These are phyloP conservation scores for Nomada lathburiana DNA, from an alignment of 2,888 invertebrate species.

Conservation along the genomic window DNA sequence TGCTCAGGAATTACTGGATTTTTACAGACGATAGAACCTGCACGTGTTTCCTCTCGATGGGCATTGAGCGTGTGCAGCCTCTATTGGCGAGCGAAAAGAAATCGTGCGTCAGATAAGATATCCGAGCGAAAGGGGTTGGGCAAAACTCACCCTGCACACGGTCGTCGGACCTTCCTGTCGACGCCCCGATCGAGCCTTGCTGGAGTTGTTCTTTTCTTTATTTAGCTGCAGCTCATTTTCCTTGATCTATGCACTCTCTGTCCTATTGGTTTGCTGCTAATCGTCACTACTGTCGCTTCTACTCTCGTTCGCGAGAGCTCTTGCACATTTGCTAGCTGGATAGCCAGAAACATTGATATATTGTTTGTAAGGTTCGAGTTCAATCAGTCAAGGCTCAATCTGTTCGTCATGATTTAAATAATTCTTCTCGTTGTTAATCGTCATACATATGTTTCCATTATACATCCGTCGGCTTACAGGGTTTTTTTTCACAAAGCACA, in stretches of 20 bases:
- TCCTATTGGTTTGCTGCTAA: too few relatives aligned
- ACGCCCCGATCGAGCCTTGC: slow-evolving; percentile 53
- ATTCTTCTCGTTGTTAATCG: slow-evolving; percentile 29
- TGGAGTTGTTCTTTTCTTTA: not conserved
- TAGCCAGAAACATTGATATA: slow-evolving; percentile 3
- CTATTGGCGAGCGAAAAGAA: slow-evolving; percentile 16
- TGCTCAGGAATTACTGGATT: slow-evolving; percentile 25
- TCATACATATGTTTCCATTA: slow-evolving; percentile 26
- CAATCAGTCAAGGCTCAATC: slow-evolving; percentile 41
- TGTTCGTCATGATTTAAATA: slow-evolving; percentile 31
- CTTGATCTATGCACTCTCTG: not conserved
- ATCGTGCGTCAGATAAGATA: slow-evolving; percentile 28
- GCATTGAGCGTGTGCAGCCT: not conserved
- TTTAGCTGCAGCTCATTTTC: not conserved
- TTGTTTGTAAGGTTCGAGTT: not conserved
- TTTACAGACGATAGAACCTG: slow-evolving; percentile 45
- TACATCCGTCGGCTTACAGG: slow-evolving; percentile 35
- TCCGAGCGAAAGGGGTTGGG: slow-evolving; percentile 38
- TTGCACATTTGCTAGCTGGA: not conserved
- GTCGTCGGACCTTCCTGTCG: slow-evolving; percentile 55
- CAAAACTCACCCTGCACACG: slow-evolving; percentile 49
- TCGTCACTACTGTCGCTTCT: too few relatives aligned
- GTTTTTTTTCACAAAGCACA: slow-evolving; percentile 46
- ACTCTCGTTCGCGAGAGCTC: too few relatives aligned
- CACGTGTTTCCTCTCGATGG: slow-evolving; percentile 19